A percentile compares a stretch with the other conserved stretches of the same genome.
Conservation (phyloP, 2,888 invertebrate genomes). For the Euplexia lucipara region DNA sequence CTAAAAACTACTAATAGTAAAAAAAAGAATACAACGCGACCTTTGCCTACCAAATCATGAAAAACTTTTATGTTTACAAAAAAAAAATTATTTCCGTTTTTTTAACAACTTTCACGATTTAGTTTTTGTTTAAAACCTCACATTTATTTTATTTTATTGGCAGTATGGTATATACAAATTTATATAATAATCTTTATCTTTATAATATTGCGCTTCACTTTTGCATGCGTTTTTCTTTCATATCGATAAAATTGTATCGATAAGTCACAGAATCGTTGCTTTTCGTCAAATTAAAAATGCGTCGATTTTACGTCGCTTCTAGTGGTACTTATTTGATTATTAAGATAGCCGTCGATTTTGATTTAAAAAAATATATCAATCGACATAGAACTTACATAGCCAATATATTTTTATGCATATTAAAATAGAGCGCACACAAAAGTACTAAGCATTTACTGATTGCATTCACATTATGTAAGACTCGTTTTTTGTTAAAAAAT, state of each 20-base stretch:
- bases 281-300: conserved; percentile 43
- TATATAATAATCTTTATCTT: conserved; percentile 60
- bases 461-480: conserved; percentile 53
- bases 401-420: conserved; percentile 32
- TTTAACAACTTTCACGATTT: conserved; percentile 58
- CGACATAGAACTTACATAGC: conserved; percentile 46
- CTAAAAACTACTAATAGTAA: conserved; percentile 80
- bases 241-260: conserved; percentile 46
- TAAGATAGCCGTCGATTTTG: conserved; percentile 55
- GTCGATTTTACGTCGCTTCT: conserved; percentile 24
- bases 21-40: conserved; percentile 72
- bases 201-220: conserved; percentile 45
- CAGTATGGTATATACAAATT: conserved; percentile 66
- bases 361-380: conserved; percentile 63
- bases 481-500: conserved; percentile 62
- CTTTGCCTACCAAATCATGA: conserved; percentile 57
- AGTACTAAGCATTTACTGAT: conserved; percentile 55
- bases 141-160: conserved; percentile 52
- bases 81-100: conserved; percentile 48
- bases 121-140: conserved; percentile 17
- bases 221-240: conserved; percentile 47
- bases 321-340: conserved; percentile 35
- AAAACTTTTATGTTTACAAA: conserved; percentile 58
- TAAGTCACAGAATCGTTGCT: conserved; percentile 3
- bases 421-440: conserved; percentile 59